A percentile compares a stretch with the other conserved stretches of the same genome.
Evolutionary conservation across 2,113 vertebrate species (phyloP).

Genomic region (Macroglossus sobrinus): DNA sequence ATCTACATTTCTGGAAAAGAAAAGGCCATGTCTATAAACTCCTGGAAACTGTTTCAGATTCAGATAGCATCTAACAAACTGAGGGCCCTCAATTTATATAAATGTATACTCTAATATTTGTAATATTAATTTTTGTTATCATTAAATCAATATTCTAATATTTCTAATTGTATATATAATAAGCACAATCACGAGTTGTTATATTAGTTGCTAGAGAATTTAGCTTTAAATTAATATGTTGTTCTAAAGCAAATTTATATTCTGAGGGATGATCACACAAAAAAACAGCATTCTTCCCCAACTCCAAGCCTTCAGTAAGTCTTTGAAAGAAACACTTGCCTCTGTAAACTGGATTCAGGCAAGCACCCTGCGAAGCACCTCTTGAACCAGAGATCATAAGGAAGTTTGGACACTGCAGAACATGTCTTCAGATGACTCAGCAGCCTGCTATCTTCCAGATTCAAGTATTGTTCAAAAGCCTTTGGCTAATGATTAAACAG

Average conservation of each 20-base stretch:
- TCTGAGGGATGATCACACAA: neutral
- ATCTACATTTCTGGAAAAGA: neutral
- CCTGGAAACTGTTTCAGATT: neutral
- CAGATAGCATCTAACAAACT: neutral
- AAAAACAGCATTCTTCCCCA: neutral
- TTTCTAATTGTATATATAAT: neutral
- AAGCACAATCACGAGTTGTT: neutral
- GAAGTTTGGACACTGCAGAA: constrained; percentile 86
- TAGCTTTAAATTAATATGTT: neutral
- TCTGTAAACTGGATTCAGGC: constrained; percentile 96
- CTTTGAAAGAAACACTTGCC: constrained; percentile 79
- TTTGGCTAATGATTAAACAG: constrained; percentile 86
- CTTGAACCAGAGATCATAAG: constrained; percentile 93
- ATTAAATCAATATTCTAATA: neutral
- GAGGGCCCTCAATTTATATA: neutral
- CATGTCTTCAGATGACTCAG: constrained; percentile 89
- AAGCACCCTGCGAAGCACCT: constrained; percentile 96
- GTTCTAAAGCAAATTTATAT: neutral
- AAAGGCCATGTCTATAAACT: neutral
- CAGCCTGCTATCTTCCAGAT: constrained; percentile 91
- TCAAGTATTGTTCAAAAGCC: constrained; percentile 95
- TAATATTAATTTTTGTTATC: neutral
- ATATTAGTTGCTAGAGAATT: neutral
- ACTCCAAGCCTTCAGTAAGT: neutral
- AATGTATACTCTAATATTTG: neutral